A percentile compares a stretch with the other conserved stretches of the same genome.
Conservation (phyloP, 2,888 invertebrate genomes). For the Nemotelus pantherinus region DNA sequence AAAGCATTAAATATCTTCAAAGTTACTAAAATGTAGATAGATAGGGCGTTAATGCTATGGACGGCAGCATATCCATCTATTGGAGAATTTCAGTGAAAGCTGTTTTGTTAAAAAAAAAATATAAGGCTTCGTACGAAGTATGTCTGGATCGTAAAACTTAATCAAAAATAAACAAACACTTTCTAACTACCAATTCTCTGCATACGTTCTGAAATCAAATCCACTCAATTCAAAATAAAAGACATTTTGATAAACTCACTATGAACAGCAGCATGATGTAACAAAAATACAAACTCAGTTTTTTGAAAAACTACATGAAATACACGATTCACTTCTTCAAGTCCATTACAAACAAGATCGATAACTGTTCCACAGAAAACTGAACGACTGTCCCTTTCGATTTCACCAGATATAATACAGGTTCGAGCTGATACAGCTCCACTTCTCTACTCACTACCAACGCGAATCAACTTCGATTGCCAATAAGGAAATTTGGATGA, state of each 20-base stretch:
- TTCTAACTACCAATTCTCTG: no score
- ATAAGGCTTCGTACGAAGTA: no score
- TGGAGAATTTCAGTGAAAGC: no score
- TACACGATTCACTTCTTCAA: not conserved
- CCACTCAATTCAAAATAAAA: not conserved
- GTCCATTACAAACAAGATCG: not conserved
- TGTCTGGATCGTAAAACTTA: no score
- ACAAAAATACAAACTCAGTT: not conserved
- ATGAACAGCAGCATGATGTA: constrained; percentile 8
- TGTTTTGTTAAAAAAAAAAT: no score
- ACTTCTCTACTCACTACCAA: not conserved
- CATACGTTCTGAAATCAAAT: no score
- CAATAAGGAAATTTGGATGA: constrained; percentile 44
- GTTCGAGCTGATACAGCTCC: not conserved
- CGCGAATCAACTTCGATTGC: constrained; percentile 12
- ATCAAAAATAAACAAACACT: no score
- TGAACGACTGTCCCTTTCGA: constrained; percentile 5
- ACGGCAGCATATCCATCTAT: no score
- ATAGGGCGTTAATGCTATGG: no score
- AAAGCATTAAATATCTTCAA: no score
- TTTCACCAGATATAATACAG: constrained; percentile 9
- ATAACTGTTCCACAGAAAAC: not conserved
- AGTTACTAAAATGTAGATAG: no score
- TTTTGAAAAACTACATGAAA: not conserved
- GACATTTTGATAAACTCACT: constrained; percentile 12